phyloP scores from a whole-genome alignment of 37 sponge, comb jelly and placozoan genomes.

The Oopsacas minuta region DNA sequence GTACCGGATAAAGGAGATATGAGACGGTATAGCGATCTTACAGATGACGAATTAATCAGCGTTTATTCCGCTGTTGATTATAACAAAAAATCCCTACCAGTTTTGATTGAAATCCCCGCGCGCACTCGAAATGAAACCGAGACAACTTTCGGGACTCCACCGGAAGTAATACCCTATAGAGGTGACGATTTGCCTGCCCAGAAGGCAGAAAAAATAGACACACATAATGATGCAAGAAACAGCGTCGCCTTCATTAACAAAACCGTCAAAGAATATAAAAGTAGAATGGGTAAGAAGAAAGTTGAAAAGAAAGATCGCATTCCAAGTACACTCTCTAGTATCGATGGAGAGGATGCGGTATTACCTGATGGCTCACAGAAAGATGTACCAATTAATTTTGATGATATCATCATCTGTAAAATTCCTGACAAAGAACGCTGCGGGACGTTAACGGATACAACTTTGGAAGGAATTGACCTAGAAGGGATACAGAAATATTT shows the following conservation, averaged over 20 bases:
- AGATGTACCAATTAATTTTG: background rate
- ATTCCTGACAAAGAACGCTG: background rate
- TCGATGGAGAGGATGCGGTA: background rate
- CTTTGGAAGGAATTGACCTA: background rate
- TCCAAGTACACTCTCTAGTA: background rate
- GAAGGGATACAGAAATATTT: background rate
- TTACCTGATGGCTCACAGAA: background rate
- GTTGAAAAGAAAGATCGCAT: background rate
- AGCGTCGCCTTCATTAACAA: background rate
- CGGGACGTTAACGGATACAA: background rate
- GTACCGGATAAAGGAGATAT: background rate
- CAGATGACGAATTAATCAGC: background rate
- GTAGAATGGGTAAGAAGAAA: background rate
- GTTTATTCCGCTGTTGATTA: background rate
- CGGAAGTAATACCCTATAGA: background rate
- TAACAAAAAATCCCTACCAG: background rate
- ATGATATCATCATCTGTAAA: slow-evolving; percentile 11
- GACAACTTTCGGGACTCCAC: background rate
- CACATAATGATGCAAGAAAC: background rate
- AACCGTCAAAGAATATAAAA: background rate
- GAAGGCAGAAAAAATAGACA: background rate
- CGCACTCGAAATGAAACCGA: background rate
- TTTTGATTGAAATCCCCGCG: background rate
- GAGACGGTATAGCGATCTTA: background rate
- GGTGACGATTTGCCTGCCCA: background rate